phyloP scores from a whole-genome alignment of 2,797 vertebrate species.

The Phaenicophaeus curvirostris region DNA sequence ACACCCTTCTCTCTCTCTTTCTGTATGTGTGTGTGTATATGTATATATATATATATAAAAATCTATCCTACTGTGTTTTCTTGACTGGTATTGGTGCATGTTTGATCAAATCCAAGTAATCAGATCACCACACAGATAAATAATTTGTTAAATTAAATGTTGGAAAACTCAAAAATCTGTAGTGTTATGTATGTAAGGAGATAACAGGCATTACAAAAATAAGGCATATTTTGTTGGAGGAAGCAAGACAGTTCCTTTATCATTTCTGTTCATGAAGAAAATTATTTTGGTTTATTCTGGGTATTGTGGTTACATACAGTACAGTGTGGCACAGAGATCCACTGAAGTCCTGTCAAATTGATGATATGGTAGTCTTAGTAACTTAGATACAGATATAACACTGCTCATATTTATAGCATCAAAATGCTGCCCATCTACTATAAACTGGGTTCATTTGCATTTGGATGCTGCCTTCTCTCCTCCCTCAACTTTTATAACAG shows the following conservation, averaged over 20 bases:
- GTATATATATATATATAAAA: no score
- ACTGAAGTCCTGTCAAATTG: neutral
- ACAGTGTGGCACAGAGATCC: neutral
- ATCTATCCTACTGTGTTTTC: no score
- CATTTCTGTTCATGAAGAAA: neutral
- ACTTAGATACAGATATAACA: neutral
- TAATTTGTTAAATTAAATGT: neutral
- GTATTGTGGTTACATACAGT: neutral
- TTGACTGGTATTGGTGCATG: no score
- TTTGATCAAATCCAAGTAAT: no score
- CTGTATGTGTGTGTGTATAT: no score
- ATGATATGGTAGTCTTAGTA: rapidly evolving
- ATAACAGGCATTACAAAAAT: neutral
- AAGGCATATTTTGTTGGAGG: neutral
- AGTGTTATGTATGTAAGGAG: neutral
- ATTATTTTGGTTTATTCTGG: neutral
- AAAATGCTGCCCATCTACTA: neutral
- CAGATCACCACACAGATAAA: no score
- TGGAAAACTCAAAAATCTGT: neutral
- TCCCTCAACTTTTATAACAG: neutral
- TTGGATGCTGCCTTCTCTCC: neutral
- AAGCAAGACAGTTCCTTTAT: neutral
- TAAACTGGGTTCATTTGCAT: neutral
- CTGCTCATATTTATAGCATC: neutral
- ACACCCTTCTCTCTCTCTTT: no score